Evolutionary conservation across 2,888 invertebrate species (phyloP).

Genomic region (Hirtodrosophila trivittata): DNA sequence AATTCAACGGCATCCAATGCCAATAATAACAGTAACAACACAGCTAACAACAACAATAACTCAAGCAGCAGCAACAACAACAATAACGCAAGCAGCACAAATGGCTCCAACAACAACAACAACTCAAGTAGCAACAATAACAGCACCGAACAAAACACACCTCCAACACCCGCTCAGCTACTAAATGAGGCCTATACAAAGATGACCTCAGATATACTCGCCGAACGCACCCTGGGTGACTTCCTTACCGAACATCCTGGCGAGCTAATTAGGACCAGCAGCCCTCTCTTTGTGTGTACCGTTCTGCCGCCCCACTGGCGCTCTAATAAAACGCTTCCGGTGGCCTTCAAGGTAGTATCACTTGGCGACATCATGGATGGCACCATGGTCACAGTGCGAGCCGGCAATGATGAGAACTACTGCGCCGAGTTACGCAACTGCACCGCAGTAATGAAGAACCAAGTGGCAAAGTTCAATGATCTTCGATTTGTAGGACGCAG

Average conservation of each 20-base stretch:
- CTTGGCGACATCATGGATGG: constrained; percentile 97
- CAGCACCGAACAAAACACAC: constrained; percentile 86
- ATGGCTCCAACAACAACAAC: constrained; percentile 69
- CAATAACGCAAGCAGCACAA: constrained; percentile 73
- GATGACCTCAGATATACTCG: constrained; percentile 95
- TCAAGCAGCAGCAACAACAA: constrained; percentile 83
- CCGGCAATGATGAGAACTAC: constrained; percentile 99
- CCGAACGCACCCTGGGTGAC: constrained; percentile 93
- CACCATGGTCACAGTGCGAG: constrained; percentile 96
- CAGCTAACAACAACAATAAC: constrained; percentile 47
- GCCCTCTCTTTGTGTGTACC: constrained; percentile 97
- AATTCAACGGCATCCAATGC: constrained; percentile 73
- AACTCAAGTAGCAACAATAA: constrained; percentile 78
- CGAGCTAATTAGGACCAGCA: constrained; percentile 95
- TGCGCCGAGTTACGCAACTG: constrained; percentile 97
- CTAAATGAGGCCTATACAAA: constrained; percentile 93
- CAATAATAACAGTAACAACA: constrained; percentile 63
- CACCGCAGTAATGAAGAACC: constrained; percentile 98
- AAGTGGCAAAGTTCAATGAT: constrained; percentile 99
- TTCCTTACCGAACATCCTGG: constrained; percentile 95
- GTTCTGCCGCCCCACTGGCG: constrained; percentile 98
- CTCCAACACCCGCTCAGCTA: constrained; percentile 88
- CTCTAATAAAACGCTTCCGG: constrained; percentile 98
- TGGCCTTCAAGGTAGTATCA: constrained; percentile 98
- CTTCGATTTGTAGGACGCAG: constrained; percentile 98